Conservation (phyloP, 35 echinoderm and acorn worm genomes). For the Heliocidaris erythrogramma region DNA sequence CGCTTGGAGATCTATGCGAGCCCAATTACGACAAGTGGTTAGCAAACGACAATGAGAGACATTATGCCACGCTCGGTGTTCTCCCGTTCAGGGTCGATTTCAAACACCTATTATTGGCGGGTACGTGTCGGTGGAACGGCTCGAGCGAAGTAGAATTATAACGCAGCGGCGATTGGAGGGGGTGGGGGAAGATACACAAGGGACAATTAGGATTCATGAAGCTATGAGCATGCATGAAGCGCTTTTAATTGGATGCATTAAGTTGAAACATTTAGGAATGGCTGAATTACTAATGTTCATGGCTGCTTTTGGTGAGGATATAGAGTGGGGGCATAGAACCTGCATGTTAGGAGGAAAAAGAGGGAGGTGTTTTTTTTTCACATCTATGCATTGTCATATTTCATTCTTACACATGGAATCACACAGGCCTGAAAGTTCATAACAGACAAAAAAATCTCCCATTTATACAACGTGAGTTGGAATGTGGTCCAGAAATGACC, state of each 20-base stretch:
- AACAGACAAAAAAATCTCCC: too few relatives aligned
- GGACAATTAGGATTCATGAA: conserved; percentile 12
- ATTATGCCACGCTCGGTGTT: not conserved
- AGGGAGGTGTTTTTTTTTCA: not conserved
- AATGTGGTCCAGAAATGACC: too few relatives aligned
- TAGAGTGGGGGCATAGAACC: not conserved
- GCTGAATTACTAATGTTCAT: not conserved
- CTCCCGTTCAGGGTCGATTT: not conserved
- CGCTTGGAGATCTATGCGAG: not conserved
- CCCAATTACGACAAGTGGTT: not conserved
- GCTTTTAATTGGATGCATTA: not conserved
- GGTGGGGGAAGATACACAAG: not conserved
- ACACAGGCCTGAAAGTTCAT: too few relatives aligned
- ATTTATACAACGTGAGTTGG: too few relatives aligned
- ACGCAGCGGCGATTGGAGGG: not conserved
- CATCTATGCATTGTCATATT: too few relatives aligned
- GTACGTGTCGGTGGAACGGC: not conserved
- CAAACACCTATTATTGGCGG: not conserved
- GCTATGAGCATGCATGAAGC: not conserved
- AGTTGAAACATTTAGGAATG: conserved; percentile 17
- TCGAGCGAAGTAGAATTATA: not conserved
- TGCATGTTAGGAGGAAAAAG: not conserved
- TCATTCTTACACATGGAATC: too few relatives aligned
- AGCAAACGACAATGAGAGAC: not conserved
- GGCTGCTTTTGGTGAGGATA: not conserved